Evolutionary conservation across 2,113 vertebrate genomes (phyloP).

Genomic region (Crotalus viridis): DNA sequence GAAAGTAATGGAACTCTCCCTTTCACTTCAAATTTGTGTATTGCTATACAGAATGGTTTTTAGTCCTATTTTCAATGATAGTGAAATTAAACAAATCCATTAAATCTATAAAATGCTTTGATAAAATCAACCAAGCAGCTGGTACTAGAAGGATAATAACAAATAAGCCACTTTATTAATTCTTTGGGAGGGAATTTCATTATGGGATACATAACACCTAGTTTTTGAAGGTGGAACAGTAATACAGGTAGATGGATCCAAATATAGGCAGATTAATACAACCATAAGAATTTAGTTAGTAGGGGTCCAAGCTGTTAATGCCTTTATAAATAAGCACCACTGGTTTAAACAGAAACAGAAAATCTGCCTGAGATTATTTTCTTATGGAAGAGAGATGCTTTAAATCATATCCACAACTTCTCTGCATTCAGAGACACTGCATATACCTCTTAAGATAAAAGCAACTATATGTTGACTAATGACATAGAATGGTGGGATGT

Average conservation of each 20-base stretch:
- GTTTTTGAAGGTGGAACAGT: background rate
- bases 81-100: background rate
- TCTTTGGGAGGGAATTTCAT: background rate
- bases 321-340: background rate
- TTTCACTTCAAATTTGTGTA: background rate
- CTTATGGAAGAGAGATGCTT: background rate
- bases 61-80: background rate
- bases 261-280: background rate
- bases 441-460: background rate
- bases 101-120: background rate
- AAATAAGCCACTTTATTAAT: background rate
- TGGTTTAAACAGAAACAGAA: background rate
- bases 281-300: background rate
- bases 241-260: background rate
- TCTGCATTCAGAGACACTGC: background rate
- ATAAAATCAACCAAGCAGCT: background rate
- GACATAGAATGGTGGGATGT: background rate
- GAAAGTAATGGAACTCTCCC: background rate
- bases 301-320: background rate
- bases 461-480: background rate
- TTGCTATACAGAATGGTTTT: background rate
- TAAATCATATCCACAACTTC: background rate
- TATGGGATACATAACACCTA: background rate
- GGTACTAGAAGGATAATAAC: background rate
- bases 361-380: background rate